Conservation (phyloP, 2,797 vertebrate genomes). For the Linurgus olivaceus region DNA sequence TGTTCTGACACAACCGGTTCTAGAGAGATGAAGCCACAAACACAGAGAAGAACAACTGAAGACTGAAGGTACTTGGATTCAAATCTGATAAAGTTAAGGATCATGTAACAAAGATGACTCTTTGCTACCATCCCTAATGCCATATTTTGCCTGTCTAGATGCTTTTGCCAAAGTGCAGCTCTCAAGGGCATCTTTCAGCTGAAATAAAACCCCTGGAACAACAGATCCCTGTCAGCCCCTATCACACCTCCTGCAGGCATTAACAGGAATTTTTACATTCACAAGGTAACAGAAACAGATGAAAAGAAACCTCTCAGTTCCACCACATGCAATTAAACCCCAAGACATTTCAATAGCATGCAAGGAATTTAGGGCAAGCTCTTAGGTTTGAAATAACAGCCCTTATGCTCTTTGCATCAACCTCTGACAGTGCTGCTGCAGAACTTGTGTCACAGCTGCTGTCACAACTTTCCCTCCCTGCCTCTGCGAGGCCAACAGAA, state of each 20-base stretch:
- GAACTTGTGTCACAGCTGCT: not conserved
- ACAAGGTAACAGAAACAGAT: not conserved
- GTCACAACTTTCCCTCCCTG: not conserved
- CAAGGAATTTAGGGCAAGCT: not conserved
- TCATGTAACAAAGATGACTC: not conserved
- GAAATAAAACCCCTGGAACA: slow-evolving; percentile 20
- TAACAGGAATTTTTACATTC: not conserved
- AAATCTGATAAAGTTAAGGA: not conserved
- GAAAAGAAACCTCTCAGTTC: slow-evolving; percentile 3
- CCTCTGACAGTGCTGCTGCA: not conserved
- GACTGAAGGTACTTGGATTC: not conserved
- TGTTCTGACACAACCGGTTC: not conserved
- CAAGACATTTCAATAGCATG: not conserved
- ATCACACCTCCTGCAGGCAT: not conserved
- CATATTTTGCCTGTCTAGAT: not conserved
- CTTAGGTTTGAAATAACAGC: not conserved
- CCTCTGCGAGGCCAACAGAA: not conserved
- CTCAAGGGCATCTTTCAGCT: not conserved
- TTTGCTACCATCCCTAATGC: not conserved
- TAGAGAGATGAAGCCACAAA: not conserved
- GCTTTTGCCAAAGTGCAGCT: not conserved
- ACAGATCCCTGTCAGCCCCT: not conserved
- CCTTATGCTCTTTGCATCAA: not conserved
- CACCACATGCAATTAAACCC: not conserved
- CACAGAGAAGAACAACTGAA: not conserved